Evolutionary conservation across 2,888 invertebrate species (phyloP).

Genomic region (Drosophila recens): DNA sequence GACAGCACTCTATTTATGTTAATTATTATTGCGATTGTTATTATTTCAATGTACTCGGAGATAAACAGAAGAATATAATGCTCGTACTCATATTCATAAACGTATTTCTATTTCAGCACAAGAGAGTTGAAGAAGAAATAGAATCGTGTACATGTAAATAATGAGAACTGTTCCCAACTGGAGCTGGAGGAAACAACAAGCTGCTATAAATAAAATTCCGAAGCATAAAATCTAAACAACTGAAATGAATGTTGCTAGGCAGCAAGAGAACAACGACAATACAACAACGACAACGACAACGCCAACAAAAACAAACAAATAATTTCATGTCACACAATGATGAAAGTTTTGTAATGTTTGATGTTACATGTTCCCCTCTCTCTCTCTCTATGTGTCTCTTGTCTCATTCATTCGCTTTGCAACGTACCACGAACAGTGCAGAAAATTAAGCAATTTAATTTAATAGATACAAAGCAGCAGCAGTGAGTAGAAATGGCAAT

Average conservation of each 20-base stretch:
- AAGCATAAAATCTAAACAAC: slow-evolving; percentile 76
- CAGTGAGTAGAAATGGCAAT: slow-evolving; percentile 3
- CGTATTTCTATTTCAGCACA: slow-evolving; percentile 26
- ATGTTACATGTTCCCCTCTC: slow-evolving; percentile 39
- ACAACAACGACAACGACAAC: slow-evolving; percentile 8
- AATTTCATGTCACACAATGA: slow-evolving; percentile 79
- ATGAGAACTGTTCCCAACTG: slow-evolving; percentile 26
- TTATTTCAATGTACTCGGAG: slow-evolving; percentile 36
- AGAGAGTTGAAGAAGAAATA: slow-evolving; percentile 1
- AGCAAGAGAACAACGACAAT: slow-evolving; percentile 39
- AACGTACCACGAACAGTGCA: slow-evolving; percentile 35
- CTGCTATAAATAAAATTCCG: slow-evolving; percentile 69
- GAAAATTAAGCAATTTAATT: slow-evolving; percentile 79
- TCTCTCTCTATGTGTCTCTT: neutral
- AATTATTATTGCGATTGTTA: slow-evolving; percentile 51
- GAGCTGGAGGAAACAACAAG: slow-evolving; percentile 31
- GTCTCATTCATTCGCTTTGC: neutral
- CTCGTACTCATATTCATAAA: slow-evolving; percentile 3
- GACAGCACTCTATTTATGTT: slow-evolving; percentile 51
- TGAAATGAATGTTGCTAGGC: slow-evolving; percentile 71
- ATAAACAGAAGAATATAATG: slow-evolving; percentile 10
- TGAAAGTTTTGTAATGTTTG: slow-evolving; percentile 75
- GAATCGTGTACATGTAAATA: slow-evolving; percentile 35
- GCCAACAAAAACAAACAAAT: slow-evolving; percentile 56
- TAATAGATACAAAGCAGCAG: slow-evolving; percentile 66